A percentile compares a stretch with the other conserved stretches of the same genome.
Conservation (phyloP, 1,140 invertebrate species). For the Drosophila rufa region DNA sequence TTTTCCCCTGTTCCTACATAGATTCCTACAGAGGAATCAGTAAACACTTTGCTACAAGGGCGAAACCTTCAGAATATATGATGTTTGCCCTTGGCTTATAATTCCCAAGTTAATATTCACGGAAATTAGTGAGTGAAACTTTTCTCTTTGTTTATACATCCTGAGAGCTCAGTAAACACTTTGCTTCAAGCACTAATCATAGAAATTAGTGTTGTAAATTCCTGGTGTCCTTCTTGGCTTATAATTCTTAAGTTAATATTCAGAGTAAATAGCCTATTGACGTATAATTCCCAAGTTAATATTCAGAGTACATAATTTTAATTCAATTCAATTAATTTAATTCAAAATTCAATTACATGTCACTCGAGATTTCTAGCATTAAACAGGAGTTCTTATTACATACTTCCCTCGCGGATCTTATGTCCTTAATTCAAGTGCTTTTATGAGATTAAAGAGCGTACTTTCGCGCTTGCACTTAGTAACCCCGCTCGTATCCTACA, state of each 20-base stretch:
- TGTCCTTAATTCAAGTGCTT: not conserved
- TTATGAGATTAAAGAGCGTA: not conserved
- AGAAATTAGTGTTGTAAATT: not conserved
- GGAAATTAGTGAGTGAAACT: not conserved
- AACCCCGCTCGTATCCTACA: not conserved
- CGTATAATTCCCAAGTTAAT: not conserved
- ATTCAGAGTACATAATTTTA: no score
- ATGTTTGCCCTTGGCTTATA: not conserved
- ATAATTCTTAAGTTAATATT: not conserved
- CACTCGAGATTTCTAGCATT: not conserved
- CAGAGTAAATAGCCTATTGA: no score
- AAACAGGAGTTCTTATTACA: not conserved
- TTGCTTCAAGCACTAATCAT: no score
- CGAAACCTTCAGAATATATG: no score
- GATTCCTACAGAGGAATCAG: no score
- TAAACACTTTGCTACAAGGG: no score
- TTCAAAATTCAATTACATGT: no score
- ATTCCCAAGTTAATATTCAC: no score
- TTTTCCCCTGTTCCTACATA: no score
- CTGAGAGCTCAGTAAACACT: not conserved
- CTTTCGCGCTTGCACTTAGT: constrained; percentile 1
- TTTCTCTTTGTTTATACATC: constrained; percentile 8
- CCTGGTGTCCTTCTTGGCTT: no score
- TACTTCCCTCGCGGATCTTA: no score
- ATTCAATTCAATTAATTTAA: no score